Evolutionary conservation across 2,888 invertebrate species (phyloP), one percentile per base, ranked within the genome.

Genomic region (Xanthorhoe spadicearia): DNA sequence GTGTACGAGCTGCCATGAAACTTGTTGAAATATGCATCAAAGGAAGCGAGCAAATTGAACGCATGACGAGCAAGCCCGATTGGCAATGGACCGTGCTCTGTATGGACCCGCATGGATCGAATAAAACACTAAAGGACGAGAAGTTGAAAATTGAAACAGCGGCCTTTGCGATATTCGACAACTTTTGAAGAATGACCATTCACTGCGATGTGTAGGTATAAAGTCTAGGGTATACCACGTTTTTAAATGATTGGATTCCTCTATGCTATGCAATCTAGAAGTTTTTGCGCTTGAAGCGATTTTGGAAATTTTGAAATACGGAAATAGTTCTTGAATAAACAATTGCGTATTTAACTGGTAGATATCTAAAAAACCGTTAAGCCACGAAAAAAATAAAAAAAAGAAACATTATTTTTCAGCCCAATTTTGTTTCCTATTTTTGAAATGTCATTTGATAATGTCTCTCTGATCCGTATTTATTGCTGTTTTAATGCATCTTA

Each of bases 11-110:
- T 66, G 73, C 74, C 72, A 78, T 78, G 77, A 76, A 80, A 82
- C 78, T 82, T 82, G 81, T 79, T 84, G 80, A 83, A 85, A 85
- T 84, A 85, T 85, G 83, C 81, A 85, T 85, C 86, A 85, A 86
- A 85, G 81, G 82, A 83, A 81, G 61, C 73, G 71, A 70, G 74
- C 67, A 81, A 83, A 84, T 82, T 81, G 78, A 82, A 84, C 79
- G 83, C 77, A 82, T 82, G 78, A 79, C 78, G 76, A 72, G 74
- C 79, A 77, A 70, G 70, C 76, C 64, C 69, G 70, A 76, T 80
- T 71, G 74, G 76, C 74, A 76, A 77, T 82, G 78, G 72, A 76
- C 75, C 77, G 78, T 10, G 43, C 52, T 32, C 72, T 46, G 64
- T 58, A 65, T 67, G 68, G 69, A 66, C 54, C 46, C 56, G 59